A percentile compares a stretch with the other conserved stretches of the same genome.
These are phyloP conservation scores for Apotomis capreana DNA, from an alignment of 2,888 invertebrate species.

Conservation along the genomic window DNA sequence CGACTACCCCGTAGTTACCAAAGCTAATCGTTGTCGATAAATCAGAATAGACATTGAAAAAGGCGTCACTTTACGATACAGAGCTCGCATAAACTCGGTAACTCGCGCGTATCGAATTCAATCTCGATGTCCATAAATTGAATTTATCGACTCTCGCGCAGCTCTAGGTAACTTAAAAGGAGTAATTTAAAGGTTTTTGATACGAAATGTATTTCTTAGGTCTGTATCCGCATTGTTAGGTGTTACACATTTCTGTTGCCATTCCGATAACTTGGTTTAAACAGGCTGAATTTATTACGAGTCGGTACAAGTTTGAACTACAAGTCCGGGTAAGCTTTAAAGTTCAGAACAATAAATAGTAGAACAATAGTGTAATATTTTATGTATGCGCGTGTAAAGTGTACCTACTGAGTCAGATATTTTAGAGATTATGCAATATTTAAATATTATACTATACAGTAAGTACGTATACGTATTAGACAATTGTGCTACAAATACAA, in stretches of 20 bases:
- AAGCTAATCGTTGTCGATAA: slow-evolving; percentile 24
- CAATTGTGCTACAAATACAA: too few species aligned
- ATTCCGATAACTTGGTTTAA: slow-evolving; percentile 7
- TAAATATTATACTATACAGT: background rate
- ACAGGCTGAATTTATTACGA: slow-evolving; percentile 21
- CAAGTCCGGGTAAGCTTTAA: slow-evolving; percentile 25
- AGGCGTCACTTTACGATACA: slow-evolving; percentile 22
- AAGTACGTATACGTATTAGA: too few species aligned
- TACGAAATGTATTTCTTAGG: slow-evolving; percentile 20
- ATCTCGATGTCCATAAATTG: slow-evolving; percentile 37
- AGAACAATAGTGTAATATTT: slow-evolving; percentile 24
- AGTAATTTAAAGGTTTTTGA: slow-evolving; percentile 31
- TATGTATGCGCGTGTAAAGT: background rate
- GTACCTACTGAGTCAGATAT: slow-evolving; percentile 5
- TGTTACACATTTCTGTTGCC: slow-evolving; percentile 5
- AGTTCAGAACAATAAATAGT: slow-evolving; percentile 28
- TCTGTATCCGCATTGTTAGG: slow-evolving; percentile 29
- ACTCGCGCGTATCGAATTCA: slow-evolving; percentile 32
- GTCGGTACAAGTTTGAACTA: slow-evolving; percentile 15
- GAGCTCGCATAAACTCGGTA: slow-evolving; percentile 15
- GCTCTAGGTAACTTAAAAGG: slow-evolving; percentile 21
- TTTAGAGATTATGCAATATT: background rate
- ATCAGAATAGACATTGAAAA: slow-evolving; percentile 21
- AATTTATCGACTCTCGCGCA: slow-evolving; percentile 22
- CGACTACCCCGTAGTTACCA: slow-evolving; percentile 1